Conservation (phyloP, 2,113 vertebrate genomes). For the Ameiurus melas region DNA sequence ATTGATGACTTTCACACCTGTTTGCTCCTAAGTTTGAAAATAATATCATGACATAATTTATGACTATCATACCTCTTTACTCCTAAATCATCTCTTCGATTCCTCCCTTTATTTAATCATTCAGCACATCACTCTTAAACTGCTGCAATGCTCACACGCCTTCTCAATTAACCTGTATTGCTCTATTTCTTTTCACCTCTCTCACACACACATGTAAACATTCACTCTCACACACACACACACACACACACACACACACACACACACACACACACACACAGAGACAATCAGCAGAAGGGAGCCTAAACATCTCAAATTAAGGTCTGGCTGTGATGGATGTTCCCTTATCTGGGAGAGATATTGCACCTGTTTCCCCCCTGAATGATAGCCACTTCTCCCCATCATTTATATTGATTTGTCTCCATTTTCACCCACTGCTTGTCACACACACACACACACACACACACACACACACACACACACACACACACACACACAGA, state of each 20-base stretch:
- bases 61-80: not conserved
- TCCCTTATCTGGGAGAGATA: slow-evolving; percentile 68
- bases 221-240: slow-evolving; percentile 20
- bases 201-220: not conserved
- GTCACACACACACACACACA: not conserved
- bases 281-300: slow-evolving; percentile 66
- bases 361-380: slow-evolving; percentile 66
- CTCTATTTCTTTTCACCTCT: slow-evolving; percentile 24
- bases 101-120: not conserved
- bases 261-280: slow-evolving; percentile 26
- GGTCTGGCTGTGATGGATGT: slow-evolving; percentile 72
- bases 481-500: not conserved
- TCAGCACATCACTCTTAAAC: not conserved
- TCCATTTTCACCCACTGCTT: slow-evolving; percentile 44
- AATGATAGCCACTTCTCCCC: slow-evolving; percentile 67
- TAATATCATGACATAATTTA: not conserved
- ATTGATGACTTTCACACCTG: not conserved
- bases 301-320: slow-evolving; percentile 75
- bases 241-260: slow-evolving; percentile 20
- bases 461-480: not conserved
- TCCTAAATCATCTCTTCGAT: not conserved
- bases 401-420: slow-evolving; percentile 74
- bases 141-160: not conserved
- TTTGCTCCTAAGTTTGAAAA: not conserved
- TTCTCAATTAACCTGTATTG: not conserved